Evolutionary conservation across 1,140 invertebrate genomes (phyloP).

Genomic region (Andricus grossulariae): DNA sequence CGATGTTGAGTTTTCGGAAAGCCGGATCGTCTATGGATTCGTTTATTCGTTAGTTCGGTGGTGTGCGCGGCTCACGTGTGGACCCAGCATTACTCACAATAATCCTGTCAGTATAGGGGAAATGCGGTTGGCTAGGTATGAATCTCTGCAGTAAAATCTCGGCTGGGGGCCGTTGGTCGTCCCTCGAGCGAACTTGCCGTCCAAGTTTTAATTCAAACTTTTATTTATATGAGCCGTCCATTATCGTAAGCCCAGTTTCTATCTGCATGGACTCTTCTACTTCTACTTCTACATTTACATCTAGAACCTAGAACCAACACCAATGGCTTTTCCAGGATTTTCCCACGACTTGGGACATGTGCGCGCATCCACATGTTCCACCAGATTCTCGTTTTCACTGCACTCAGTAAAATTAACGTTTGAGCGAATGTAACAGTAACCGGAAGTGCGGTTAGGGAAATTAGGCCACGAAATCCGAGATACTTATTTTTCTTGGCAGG

Average conservation of each 20-base stretch:
- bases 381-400: background rate
- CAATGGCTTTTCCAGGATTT: background rate
- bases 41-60: constrained; percentile 32
- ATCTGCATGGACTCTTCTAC: background rate
- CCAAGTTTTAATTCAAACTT: constrained; percentile 49
- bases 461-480: background rate
- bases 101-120: constrained; percentile 37
- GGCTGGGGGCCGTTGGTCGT: background rate
- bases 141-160: constrained; percentile 3
- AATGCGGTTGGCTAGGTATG: constrained; percentile 42
- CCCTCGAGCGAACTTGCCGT: constrained; percentile 37
- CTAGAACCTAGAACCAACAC: background rate
- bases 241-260: constrained; percentile 42
- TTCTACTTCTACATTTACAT: too few species aligned
- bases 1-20: constrained; percentile 38
- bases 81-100: constrained; percentile 42
- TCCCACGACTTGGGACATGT: background rate
- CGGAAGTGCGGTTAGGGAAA: background rate
- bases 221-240: constrained; percentile 44
- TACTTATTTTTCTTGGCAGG: too few species aligned
- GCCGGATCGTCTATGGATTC: constrained; percentile 10
- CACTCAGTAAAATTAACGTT: background rate
- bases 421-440: background rate
- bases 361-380: background rate
- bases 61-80: constrained; percentile 31